Evolutionary conservation across 1,140 invertebrate genomes (phyloP).

Genomic region (Pogonognathellus flavescens): DNA sequence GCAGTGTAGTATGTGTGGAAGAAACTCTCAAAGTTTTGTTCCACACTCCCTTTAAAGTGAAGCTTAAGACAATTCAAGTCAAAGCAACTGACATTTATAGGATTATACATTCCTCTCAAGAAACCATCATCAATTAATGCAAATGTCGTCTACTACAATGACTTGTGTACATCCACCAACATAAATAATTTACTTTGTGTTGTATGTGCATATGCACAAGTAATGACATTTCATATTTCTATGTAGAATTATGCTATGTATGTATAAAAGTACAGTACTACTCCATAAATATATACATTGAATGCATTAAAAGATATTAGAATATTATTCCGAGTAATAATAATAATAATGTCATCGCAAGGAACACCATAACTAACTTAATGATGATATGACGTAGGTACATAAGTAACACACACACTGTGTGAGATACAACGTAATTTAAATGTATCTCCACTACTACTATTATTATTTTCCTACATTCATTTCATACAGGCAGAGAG

Average conservation of each 20-base stretch:
- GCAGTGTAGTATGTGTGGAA: not conserved
- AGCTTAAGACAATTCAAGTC: not conserved
- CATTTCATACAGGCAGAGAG: not conserved
- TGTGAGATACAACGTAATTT: constrained; percentile 23
- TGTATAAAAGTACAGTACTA: not conserved
- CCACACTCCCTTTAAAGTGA: not conserved
- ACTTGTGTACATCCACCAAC: too few relatives aligned
- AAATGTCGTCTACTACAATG: constrained; percentile 59
- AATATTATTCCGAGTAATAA: not conserved
- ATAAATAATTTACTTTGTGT: too few relatives aligned
- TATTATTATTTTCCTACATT: not conserved
- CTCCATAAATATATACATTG: not conserved
- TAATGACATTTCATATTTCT: not conserved
- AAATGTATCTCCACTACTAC: constrained; percentile 4
- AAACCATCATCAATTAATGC: constrained; percentile 65
- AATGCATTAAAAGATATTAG: constrained; percentile 40
- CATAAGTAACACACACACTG: too few relatives aligned
- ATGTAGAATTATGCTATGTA: too few relatives aligned
- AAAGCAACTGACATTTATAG: not conserved
- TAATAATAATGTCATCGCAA: not conserved
- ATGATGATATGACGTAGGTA: constrained; percentile 16
- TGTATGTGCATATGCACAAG: not conserved
- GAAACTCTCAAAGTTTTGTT: not conserved
- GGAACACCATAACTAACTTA: not conserved
- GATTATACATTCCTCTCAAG: constrained; percentile 32